Base-by-base conservation (phyloP, 2,113 vertebrate genomes). In the Rhynchopsitta pachyrhyncha region DNA sequence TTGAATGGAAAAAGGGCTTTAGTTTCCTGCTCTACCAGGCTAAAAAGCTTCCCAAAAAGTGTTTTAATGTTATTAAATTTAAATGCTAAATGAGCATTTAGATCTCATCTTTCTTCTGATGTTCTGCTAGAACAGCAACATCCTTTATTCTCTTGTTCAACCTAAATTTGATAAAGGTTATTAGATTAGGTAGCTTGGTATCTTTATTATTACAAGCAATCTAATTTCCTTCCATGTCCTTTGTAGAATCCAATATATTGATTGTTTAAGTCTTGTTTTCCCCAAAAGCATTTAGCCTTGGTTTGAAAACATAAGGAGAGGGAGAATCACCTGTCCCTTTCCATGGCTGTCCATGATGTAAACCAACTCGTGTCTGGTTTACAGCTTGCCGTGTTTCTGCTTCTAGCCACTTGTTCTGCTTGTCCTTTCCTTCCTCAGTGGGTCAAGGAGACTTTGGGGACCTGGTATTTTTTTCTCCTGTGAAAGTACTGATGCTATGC, bases 341-440 rank as follows among this genome's bases (percentile, higher is more conserved):
- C n/a, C 15, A 16, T 74, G 33, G 19, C 20, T 70, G 15, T 20
- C 80, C 27, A 6, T 6, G 31, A 24, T 59, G 35, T 63, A 49
- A 53, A 82, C 19, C 2, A 1, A 0, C 23, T 31, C 57, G 1
- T 1, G 0, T 67, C 57, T 49, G 28, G 17, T 42, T 86, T 81
- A 50, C 53, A 70, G n/a, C 42, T 81, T 82, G 25, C 22, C 0
- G 5, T 0, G 1, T 13, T 73, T 55, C 69, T 85, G 39, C 79
- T 71, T 73, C 35, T 29, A 55, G 39, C 33, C 0, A 0, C 11
- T 86, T 2, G 0, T 37, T 83, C 68, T 44, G 7, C 49, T 35
- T 77, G 6, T 1, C 2, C 18, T 10, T 81, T 88, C 73, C 13
- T 74, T 88, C 81, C 59, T 74, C 41, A 16, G 24, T 6, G 42